These are phyloP conservation scores for Chloroclysta siterata DNA, from an alignment of 2,888 invertebrate species.

Conservation along the genomic window DNA sequence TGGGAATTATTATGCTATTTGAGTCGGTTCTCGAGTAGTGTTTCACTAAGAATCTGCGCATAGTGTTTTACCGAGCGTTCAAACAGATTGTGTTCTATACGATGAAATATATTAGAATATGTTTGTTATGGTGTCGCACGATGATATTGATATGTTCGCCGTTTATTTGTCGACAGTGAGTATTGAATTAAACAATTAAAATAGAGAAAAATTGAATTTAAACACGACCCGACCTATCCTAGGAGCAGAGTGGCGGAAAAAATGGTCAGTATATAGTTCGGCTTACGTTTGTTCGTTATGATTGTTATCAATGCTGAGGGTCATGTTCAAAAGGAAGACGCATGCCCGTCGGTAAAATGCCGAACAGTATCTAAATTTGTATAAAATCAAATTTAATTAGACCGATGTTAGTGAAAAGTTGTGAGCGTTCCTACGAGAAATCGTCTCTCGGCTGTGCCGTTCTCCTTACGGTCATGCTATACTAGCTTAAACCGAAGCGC, in stretches of 20 bases:
- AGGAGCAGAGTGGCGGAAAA: neutral
- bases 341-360: neutral
- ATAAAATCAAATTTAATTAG: conserved; percentile 58
- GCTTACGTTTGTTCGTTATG: neutral
- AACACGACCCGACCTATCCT: conserved; percentile 29
- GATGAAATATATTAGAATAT: conserved; percentile 2
- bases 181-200: neutral
- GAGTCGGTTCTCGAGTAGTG: conserved; percentile 11
- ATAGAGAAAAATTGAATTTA: conserved; percentile 35
- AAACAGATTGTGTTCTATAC: conserved; percentile 6
- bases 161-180: conserved; percentile 20
- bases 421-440: conserved; percentile 27
- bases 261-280: neutral
- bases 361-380: conserved; percentile 22
- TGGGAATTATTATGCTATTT: conserved; percentile 12
- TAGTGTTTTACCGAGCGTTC: conserved; percentile 24
- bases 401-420: conserved; percentile 68
- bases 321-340: conserved; percentile 1
- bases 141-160: conserved; percentile 28
- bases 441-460: conserved; percentile 20
- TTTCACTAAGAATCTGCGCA: conserved; percentile 11
- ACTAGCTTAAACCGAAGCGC: conserved; percentile 48
- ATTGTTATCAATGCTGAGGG: neutral
- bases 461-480: conserved; percentile 5
- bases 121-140: conserved; percentile 1